These are phyloP conservation scores for Temnothorax rugatulus DNA, from an alignment of 2,888 invertebrate genomes.

Conservation along the genomic window DNA sequence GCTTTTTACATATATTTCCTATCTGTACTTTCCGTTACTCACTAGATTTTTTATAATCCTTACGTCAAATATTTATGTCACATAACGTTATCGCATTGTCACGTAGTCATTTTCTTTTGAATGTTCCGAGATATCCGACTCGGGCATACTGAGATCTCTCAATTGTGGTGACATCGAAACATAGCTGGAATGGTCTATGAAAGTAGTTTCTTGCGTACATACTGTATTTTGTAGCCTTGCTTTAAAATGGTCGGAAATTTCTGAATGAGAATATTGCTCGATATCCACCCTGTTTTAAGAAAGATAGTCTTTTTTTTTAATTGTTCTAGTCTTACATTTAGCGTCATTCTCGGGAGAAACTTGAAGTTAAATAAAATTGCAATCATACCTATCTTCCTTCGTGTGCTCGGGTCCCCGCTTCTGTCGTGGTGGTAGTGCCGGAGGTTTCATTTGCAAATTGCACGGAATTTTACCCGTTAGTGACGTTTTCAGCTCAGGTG, in stretches of 20 bases:
- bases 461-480: constrained; percentile 83
- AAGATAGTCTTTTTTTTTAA: background rate
- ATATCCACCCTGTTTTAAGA: constrained; percentile 14
- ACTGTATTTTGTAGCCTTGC: constrained; percentile 3
- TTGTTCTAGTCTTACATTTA: background rate
- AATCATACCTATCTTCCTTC: constrained; percentile 75
- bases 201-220: constrained; percentile 44
- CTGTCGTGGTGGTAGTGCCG: constrained; percentile 86
- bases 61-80: background rate
- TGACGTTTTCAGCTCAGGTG: constrained; percentile 56
- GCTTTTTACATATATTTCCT: background rate
- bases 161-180: constrained; percentile 84
- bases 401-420: constrained; percentile 78
- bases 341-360: background rate
- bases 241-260: background rate
- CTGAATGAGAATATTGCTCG: background rate
- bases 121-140: constrained; percentile 70
- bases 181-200: constrained; percentile 80
- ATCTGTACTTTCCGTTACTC: background rate
- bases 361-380: background rate
- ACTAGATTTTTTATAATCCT: background rate
- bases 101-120: constrained; percentile 81
- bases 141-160: constrained; percentile 76
- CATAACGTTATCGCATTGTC: constrained; percentile 80
- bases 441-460: constrained; percentile 81